Percentiles rank a stretch among this genome's conserved stretches.
phyloP scores from a whole-genome alignment of 1,140 invertebrate species.

The Drosophila arawakana region DNA sequence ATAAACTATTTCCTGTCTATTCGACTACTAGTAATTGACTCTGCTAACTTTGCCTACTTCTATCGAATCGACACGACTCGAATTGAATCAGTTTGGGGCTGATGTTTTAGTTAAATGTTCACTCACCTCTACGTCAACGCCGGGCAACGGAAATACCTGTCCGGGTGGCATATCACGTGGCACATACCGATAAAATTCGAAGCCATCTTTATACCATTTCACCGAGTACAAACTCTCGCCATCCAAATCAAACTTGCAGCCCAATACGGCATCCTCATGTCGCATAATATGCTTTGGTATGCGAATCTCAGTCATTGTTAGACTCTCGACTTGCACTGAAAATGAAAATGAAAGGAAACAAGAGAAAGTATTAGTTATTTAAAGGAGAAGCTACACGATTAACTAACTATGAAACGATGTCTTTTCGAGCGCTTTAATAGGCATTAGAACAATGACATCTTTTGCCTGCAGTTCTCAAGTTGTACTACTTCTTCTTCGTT shows the following conservation, averaged over 20 bases:
- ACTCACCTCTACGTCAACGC: slow-evolving; percentile 93
- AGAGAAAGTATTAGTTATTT: slow-evolving; percentile 33
- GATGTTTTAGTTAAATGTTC: background rate
- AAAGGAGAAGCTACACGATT: slow-evolving; percentile 29
- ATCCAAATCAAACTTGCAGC: slow-evolving; percentile 92
- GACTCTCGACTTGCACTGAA: slow-evolving; percentile 83
- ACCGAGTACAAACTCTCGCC: slow-evolving; percentile 93
- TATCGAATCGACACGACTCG: slow-evolving; percentile 1
- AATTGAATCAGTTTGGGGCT: slow-evolving; percentile 21
- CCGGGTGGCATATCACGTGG: slow-evolving; percentile 89
- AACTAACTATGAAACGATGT: slow-evolving; percentile 28
- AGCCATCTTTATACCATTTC: slow-evolving; percentile 95
- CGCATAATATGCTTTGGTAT: slow-evolving; percentile 89
- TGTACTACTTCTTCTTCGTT: background rate
- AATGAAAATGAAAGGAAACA: slow-evolving; percentile 12
- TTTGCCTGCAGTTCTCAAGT: slow-evolving; percentile 26
- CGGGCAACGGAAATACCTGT: slow-evolving; percentile 90
- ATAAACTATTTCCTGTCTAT: slow-evolving; percentile 32
- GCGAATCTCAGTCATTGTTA: slow-evolving; percentile 88
- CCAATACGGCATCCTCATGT: slow-evolving; percentile 88
- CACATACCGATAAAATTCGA: slow-evolving; percentile 94
- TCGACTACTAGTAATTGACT: slow-evolving; percentile 7
- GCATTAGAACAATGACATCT: slow-evolving; percentile 42
- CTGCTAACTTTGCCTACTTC: slow-evolving; percentile 34
- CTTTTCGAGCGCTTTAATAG: slow-evolving; percentile 53